These are phyloP conservation scores for Tetramorium bicarinatum DNA, from an alignment of 2,888 invertebrate species.

Conservation along the genomic window DNA sequence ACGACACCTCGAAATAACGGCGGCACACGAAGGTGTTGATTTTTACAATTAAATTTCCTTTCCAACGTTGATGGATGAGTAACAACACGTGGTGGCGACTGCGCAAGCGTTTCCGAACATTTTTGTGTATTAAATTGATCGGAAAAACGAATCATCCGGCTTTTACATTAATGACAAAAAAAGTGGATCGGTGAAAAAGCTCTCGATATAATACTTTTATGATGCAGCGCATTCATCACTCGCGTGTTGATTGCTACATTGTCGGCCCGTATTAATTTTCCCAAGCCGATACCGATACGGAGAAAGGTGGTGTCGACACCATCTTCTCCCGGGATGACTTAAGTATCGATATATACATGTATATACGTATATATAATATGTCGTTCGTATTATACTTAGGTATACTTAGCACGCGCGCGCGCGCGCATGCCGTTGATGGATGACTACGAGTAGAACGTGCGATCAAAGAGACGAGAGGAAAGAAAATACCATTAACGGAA, in stretches of 20 bases:
- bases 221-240: slow-evolving; percentile 38
- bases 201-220: not conserved
- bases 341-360: not conserved
- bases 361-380: no score
- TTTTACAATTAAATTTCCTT: not conserved
- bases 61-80: not conserved
- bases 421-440: not conserved
- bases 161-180: not conserved
- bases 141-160: not conserved
- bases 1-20: not conserved
- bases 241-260: slow-evolving; percentile 3
- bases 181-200: not conserved
- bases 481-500: slow-evolving; percentile 19
- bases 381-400: slow-evolving; percentile 4
- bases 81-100: not conserved
- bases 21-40: not conserved
- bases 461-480: slow-evolving; percentile 14
- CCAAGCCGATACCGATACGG: not conserved
- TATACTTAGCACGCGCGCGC: not conserved
- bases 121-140: slow-evolving; percentile 5
- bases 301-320: not conserved
- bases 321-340: not conserved
- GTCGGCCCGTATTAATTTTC: slow-evolving; percentile 28
- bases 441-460: not conserved
- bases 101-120: not conserved